Conservation (phyloP, 2,797 vertebrate genomes). For the Aphelocoma californica region DNA sequence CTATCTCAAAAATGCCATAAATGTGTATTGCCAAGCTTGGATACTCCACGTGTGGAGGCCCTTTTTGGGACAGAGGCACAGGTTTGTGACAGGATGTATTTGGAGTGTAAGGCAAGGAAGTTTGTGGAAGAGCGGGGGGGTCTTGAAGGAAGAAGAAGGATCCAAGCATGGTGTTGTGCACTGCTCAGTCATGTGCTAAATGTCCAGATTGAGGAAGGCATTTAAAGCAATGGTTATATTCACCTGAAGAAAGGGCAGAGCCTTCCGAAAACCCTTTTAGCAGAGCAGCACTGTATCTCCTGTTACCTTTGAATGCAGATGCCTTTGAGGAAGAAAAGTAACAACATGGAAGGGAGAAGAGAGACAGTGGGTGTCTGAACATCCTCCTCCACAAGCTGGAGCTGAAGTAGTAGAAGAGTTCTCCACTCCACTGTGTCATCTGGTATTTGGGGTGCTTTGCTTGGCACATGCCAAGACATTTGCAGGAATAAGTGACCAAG, state of each 20-base stretch:
- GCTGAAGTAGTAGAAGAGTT: neutral
- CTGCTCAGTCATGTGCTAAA: neutral
- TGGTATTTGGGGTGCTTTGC: neutral
- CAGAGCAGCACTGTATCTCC: neutral
- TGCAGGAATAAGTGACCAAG: neutral
- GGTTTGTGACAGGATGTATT: neutral
- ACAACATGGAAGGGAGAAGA: neutral
- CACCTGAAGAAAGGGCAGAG: neutral
- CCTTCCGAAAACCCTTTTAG: neutral
- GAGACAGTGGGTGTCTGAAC: neutral
- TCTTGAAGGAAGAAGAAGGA: neutral
- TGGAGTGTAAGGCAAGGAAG: neutral
- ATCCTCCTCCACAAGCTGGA: neutral
- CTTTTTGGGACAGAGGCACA: neutral
- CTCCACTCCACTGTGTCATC: rapidly evolving
- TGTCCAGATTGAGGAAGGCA: neutral
- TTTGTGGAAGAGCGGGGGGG: neutral
- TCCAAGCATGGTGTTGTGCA: neutral
- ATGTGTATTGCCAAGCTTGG: neutral
- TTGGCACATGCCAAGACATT: neutral
- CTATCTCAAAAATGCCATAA: neutral
- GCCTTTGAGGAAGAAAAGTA: neutral
- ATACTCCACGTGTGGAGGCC: rapidly evolving
- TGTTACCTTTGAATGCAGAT: neutral
- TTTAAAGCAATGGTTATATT: neutral